Base-by-base conservation (phyloP, 2,797 vertebrate species). In the Malurus splendens region DNA sequence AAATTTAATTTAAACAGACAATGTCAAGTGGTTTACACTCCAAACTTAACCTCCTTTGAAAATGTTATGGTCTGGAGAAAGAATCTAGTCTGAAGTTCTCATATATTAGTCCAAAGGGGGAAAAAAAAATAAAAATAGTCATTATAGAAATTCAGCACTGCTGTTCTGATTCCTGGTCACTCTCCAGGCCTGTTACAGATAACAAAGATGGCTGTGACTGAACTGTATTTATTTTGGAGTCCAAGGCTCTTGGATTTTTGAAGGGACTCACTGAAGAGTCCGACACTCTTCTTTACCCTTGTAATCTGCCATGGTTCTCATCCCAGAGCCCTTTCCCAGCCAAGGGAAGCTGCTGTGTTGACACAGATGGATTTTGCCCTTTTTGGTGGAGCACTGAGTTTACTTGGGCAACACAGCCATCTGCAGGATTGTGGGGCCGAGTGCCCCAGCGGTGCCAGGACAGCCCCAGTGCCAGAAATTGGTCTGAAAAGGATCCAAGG, bases 361-460 rank as follows among this genome's bases (percentile, higher is more conserved):
- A 91, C 76, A 93, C 86, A 93, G 93, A 92, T 85, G 84, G 87
- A 65, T 90, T 88, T 60, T 94, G 78, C 65, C 89, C 89, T 90
- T 94, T 94, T 82, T 82, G 85, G 89, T 89, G 68, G 54, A 87
- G 79, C 17, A 0, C 45, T 71, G 68, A 14, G 61, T 89, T 94
- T 91, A 87, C 89, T 93, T 85, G 65, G 84, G 66, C 79, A 94
- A 90, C 82, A 85, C 65, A 87, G 62, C 68, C 87, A 93, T 90
- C 92, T 93, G 92, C 72, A 0, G 2, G 82, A 59, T 87, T 42
- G 56, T 52, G 87, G 1, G 2, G 59, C 83, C 7, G 0, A 91
- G 70, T 66, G 61, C 38, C 74, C 54, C 0, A 0, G 79, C 14
- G 71, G 41, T 74, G 89, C 76, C 87, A 91, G 64, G 9, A 79